These are phyloP conservation scores for Hofmannophila pseudospretella DNA, from an alignment of 2,888 invertebrate species.

Conservation along the genomic window DNA sequence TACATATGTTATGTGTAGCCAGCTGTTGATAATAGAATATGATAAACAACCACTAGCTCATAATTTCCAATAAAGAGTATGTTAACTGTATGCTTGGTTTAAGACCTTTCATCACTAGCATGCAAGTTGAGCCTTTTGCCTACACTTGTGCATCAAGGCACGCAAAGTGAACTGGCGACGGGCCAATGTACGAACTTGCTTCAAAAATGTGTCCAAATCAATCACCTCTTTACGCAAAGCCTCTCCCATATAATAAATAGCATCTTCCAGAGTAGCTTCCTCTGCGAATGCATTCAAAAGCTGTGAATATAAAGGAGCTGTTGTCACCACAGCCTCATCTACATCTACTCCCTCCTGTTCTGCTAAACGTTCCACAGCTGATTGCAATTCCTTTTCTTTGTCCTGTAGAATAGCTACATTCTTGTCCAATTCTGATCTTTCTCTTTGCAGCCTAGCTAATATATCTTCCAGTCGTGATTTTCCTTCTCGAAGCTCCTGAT, in stretches of 20 bases:
- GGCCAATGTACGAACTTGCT: slow-evolving; percentile 96
- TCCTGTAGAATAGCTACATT: slow-evolving; percentile 90
- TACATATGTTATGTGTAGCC: no score
- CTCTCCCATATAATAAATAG: slow-evolving; percentile 98
- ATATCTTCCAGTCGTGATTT: slow-evolving; percentile 89
- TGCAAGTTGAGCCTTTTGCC: slow-evolving; percentile 93
- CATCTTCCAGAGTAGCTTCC: slow-evolving; percentile 98
- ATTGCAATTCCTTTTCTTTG: slow-evolving; percentile 91
- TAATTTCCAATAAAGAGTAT: no score
- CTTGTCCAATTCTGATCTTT: slow-evolving; percentile 88
- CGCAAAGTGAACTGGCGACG: slow-evolving; percentile 97
- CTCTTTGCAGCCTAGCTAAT: slow-evolving; percentile 85
- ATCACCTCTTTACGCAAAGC: slow-evolving; percentile 94
- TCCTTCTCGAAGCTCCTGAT: slow-evolving; percentile 91
- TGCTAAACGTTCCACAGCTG: slow-evolving; percentile 85
- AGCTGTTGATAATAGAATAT: no score
- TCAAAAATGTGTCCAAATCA: slow-evolving; percentile 96
- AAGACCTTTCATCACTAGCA: slow-evolving; percentile 65
- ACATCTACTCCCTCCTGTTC: slow-evolving; percentile 91
- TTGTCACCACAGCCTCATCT: slow-evolving; percentile 97
- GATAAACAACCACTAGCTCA: no score
- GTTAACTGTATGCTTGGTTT: not conserved
- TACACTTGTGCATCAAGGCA: slow-evolving; percentile 97
- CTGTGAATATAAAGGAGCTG: slow-evolving; percentile 97
- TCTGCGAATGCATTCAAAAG: slow-evolving; percentile 96